Evolutionary conservation across 2,888 invertebrate species (phyloP).

Genomic region (Caenorhabditis sulstoni): DNA sequence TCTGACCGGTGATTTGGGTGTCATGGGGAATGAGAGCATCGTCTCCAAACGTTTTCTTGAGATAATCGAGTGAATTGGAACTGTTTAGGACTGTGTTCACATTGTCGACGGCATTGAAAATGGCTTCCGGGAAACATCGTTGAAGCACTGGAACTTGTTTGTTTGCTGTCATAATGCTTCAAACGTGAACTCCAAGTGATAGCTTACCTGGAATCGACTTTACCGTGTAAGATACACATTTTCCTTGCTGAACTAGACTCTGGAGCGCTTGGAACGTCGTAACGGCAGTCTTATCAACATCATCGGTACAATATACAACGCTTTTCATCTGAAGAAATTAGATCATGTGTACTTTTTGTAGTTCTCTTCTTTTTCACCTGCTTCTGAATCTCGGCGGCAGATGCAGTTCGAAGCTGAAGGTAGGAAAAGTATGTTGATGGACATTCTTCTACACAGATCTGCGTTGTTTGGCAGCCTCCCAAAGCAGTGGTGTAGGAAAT

Average conservation of each 20-base stretch:
- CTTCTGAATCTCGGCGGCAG: slow-evolving; percentile 52
- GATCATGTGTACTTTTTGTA: not conserved
- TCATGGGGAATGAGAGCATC: slow-evolving; percentile 63
- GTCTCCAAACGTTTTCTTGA: slow-evolving; percentile 58
- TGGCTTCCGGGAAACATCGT: slow-evolving; percentile 76
- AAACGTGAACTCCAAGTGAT: too few relatives aligned
- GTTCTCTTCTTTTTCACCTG: slow-evolving; percentile 7
- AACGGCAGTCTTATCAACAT: slow-evolving; percentile 68
- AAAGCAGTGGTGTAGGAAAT: slow-evolving; percentile 76
- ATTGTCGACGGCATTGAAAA: slow-evolving; percentile 71
- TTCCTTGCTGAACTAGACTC: slow-evolving; percentile 63
- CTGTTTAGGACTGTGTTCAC: slow-evolving; percentile 59
- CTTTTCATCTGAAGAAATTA: slow-evolving; percentile 37
- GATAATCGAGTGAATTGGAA: slow-evolving; percentile 54
- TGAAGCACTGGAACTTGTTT: slow-evolving; percentile 70
- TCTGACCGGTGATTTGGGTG: slow-evolving; percentile 44
- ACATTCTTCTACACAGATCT: slow-evolving; percentile 78
- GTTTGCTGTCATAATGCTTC: not conserved
- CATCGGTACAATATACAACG: slow-evolving; percentile 70
- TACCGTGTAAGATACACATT: slow-evolving; percentile 76
- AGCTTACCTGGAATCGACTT: slow-evolving; percentile 72
- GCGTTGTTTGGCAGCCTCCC: slow-evolving; percentile 78
- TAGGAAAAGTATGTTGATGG: slow-evolving; percentile 76
- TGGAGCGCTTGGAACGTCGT: slow-evolving; percentile 66
- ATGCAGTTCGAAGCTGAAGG: slow-evolving; percentile 67